Conservation (phyloP, 2,113 vertebrate species). For the Anser cygnoides region DNA sequence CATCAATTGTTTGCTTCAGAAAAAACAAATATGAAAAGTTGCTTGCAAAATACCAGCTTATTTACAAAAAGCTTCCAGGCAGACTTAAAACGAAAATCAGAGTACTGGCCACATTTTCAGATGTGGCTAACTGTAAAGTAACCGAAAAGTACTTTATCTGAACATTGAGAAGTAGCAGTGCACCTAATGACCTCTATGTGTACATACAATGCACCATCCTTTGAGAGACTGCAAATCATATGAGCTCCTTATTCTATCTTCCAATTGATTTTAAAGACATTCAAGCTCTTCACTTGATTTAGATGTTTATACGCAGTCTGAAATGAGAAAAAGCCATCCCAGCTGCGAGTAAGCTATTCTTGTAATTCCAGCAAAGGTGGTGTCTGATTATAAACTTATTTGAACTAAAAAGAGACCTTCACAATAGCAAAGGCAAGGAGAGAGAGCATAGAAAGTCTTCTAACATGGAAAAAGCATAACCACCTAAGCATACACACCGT, state of each 20-base stretch:
- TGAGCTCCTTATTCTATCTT: not conserved
- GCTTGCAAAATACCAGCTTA: not conserved
- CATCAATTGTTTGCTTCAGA: not conserved
- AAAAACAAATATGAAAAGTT: not conserved
- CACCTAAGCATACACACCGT: not conserved
- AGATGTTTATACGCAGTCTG: not conserved
- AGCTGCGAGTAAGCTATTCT: not conserved
- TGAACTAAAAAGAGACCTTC: not conserved
- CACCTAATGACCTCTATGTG: not conserved
- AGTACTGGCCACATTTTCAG: not conserved
- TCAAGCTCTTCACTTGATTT: not conserved
- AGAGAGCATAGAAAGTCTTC: not conserved
- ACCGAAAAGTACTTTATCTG: not conserved
- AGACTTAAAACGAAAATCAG: not conserved
- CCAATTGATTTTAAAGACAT: not conserved
- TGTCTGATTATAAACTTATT: not conserved
- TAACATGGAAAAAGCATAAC: not conserved
- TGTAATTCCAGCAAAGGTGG: not conserved
- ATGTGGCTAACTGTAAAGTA: not conserved
- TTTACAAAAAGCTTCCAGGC: not conserved
- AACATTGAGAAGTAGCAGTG: not conserved
- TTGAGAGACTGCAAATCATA: not conserved
- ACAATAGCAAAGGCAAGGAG: not conserved
- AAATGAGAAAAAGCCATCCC: not conserved
- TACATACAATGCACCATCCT: not conserved